phyloP scores from a whole-genome alignment of 2,797 vertebrate species.

The Enteromius treurensis region DNA sequence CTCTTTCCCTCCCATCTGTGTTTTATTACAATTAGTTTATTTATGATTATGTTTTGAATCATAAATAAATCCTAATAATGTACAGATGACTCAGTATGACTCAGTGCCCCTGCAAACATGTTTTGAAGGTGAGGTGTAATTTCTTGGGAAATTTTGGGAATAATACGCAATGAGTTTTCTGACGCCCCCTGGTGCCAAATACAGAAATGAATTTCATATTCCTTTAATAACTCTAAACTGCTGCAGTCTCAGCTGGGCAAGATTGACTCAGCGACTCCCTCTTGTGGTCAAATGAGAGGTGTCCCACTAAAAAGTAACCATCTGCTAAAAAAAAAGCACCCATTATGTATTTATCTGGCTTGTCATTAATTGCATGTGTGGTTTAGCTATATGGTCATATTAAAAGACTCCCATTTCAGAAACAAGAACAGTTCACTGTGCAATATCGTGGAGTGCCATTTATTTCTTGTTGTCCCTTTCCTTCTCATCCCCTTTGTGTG shows the following conservation, averaged over 20 bases:
- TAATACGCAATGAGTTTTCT: not conserved
- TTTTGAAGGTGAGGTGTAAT: constrained; percentile 34
- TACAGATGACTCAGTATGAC: constrained; percentile 50
- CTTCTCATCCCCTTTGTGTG: not conserved
- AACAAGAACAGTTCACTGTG: not conserved
- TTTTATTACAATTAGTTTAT: constrained; percentile 39
- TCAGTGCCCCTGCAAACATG: constrained; percentile 23
- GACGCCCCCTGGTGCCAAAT: constrained; percentile 31
- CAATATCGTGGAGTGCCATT: not conserved
- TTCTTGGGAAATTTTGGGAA: not conserved
- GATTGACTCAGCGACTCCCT: not conserved
- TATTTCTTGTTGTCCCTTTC: not conserved
- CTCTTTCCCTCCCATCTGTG: constrained; percentile 43
- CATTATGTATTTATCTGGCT: constrained; percentile 8
- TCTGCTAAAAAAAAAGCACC: not conserved
- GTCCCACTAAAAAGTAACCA: not conserved
- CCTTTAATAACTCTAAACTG: not conserved
- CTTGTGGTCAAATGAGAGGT: not conserved
- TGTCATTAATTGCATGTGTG: constrained; percentile 21
- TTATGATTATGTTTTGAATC: constrained; percentile 57
- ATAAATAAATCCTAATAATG: constrained; percentile 54
- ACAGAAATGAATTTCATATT: not conserved
- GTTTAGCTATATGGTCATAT: constrained; percentile 1
- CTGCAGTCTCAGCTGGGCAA: constrained; percentile 2
- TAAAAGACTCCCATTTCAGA: constrained; percentile 16